phyloP scores from a whole-genome alignment of 2,888 invertebrate genomes.

The Phyllotreta cruciferae region DNA sequence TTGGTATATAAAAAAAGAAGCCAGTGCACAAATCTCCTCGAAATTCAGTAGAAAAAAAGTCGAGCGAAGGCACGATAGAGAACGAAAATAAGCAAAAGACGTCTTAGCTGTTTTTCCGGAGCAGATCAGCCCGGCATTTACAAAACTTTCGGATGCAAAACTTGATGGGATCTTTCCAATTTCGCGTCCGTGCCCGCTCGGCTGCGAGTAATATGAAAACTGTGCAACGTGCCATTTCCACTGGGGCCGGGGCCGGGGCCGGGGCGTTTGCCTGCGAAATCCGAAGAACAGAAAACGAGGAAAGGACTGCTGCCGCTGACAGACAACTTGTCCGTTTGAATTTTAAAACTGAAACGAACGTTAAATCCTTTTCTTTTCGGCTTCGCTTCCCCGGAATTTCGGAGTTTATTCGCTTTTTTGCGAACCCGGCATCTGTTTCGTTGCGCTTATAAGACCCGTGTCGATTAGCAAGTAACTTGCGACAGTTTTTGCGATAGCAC shows the following conservation, averaged over 20 bases:
- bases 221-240: constrained; percentile 46
- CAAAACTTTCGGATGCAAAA: constrained; percentile 45
- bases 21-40: too few species aligned
- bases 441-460: too few species aligned
- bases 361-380: constrained; percentile 22
- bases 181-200: constrained; percentile 40
- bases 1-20: constrained; percentile 1
- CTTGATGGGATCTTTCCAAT: constrained; percentile 46
- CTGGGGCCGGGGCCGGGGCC: constrained; percentile 32
- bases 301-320: constrained; percentile 42
- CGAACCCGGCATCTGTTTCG: not conserved
- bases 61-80: too few species aligned
- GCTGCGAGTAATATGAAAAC: constrained; percentile 41
- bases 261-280: constrained; percentile 19
- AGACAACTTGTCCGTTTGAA: constrained; percentile 47
- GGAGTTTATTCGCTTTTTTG: not conserved
- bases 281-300: constrained; percentile 35
- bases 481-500: too few species aligned
- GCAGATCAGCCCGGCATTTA: constrained; percentile 34
- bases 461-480: too few species aligned
- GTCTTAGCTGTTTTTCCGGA: constrained; percentile 24
- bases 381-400: not conserved
- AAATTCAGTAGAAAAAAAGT: too few species aligned
- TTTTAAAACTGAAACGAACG: constrained; percentile 44
- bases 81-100: not conserved